A percentile compares a stretch with the other conserved stretches of the same genome.
Conservation (phyloP, 2,888 invertebrate genomes). For the Eumacrocentrus americanus region DNA sequence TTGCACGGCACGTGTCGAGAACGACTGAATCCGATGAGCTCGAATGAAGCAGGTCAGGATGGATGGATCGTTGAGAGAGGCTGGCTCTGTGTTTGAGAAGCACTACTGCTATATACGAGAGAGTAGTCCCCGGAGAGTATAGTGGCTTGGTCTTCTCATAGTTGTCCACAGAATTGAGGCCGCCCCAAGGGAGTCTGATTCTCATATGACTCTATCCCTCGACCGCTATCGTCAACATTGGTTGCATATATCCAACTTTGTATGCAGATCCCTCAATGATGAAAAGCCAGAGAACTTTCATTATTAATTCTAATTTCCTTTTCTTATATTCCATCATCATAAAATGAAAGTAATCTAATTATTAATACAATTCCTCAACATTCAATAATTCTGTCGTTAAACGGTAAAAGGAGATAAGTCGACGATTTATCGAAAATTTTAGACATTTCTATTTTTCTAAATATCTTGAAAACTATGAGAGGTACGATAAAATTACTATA, state of each 20-base stretch:
- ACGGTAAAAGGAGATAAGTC: no score
- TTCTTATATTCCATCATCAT: not conserved
- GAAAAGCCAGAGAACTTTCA: no score
- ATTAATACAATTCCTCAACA: not conserved
- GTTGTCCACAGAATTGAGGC: conserved; percentile 1
- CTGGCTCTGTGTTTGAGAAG: conserved; percentile 47
- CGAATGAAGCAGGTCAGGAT: conserved; percentile 43
- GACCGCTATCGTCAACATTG: not conserved
- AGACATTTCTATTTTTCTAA: no score
- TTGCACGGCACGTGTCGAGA: conserved; percentile 17
- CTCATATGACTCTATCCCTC: not conserved
- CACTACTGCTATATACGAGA: conserved; percentile 41
- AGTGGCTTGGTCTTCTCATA: conserved; percentile 46
- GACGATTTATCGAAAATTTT: no score
- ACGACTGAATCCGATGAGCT: conserved; percentile 30
- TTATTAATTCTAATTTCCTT: no score
- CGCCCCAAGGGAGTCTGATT: conserved; percentile 8
- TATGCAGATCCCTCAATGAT: not conserved
- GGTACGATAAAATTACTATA: no score
- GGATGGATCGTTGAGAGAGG: conserved; percentile 39
- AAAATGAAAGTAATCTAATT: not conserved
- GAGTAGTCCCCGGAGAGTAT: conserved; percentile 43
- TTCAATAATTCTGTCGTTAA: no score
- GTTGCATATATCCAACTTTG: not conserved
- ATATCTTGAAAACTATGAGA: no score